phyloP scores from a whole-genome alignment of 2,113 vertebrate species.

The Syngnathus typhle region DNA sequence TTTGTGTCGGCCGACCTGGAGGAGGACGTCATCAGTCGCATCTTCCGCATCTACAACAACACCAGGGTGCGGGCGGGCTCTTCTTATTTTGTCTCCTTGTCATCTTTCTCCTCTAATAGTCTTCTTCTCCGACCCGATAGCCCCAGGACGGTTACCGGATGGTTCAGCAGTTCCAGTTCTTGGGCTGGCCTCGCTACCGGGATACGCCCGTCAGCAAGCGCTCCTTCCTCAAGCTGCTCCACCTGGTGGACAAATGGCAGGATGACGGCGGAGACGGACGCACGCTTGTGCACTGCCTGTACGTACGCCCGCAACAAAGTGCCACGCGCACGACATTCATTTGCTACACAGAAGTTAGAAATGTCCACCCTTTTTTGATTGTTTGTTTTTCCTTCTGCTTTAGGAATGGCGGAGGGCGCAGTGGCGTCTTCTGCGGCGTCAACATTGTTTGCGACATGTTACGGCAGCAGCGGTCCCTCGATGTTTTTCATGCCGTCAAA shows the following conservation, averaged over 20 bases:
- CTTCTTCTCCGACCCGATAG: constrained; percentile 51
- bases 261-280: constrained; percentile 92
- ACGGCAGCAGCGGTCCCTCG: constrained; percentile 87
- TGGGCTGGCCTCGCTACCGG: constrained; percentile 95
- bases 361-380: neutral
- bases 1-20: constrained; percentile 95
- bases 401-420: constrained; percentile 90
- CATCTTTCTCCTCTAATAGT: neutral
- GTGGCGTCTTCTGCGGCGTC: constrained; percentile 92
- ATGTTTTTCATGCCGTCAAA: constrained; percentile 94
- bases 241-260: constrained; percentile 95
- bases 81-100: neutral
- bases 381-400: neutral
- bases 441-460: constrained; percentile 98
- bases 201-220: constrained; percentile 90
- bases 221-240: constrained; percentile 93
- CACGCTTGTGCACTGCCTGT: constrained; percentile 94
- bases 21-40: constrained; percentile 96
- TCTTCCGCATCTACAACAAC: constrained; percentile 97
- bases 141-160: constrained; percentile 93
- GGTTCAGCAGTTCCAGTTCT: constrained; percentile 98
- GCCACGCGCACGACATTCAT: neutral
- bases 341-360: neutral
- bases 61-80: constrained; percentile 74
- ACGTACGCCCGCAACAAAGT: constrained; percentile 41